phyloP scores from a whole-genome alignment of 2,888 invertebrate species.

The Apodemia hepburni region DNA sequence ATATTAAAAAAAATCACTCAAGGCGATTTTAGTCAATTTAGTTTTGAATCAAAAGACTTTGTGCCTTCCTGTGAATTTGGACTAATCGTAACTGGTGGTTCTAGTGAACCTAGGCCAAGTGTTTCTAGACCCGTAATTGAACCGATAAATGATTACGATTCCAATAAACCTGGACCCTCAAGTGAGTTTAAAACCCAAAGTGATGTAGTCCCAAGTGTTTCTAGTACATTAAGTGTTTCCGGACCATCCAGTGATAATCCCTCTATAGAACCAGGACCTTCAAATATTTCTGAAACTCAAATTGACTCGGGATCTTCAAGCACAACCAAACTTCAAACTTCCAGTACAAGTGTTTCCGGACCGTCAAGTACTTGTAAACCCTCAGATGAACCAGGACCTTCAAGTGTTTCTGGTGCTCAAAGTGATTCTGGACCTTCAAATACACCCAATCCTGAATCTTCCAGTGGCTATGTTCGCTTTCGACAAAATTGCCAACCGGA shows the following conservation, averaged over 20 bases:
- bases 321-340: slow-evolving; percentile 3
- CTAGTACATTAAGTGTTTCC: slow-evolving; percentile 3
- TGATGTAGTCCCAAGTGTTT: slow-evolving; percentile 8
- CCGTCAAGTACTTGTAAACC: background rate
- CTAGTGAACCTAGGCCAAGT: background rate
- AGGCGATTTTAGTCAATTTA: slow-evolving; percentile 8
- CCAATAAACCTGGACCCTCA: slow-evolving; percentile 1
- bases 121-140: background rate
- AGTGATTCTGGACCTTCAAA: slow-evolving; percentile 6
- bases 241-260: background rate
- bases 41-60: background rate
- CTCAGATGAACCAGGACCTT: slow-evolving; percentile 9
- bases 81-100: background rate
- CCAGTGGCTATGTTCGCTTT: slow-evolving; percentile 18
- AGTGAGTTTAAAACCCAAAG: background rate
- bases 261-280: slow-evolving; percentile 9
- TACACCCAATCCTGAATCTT: slow-evolving; percentile 6
- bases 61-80: background rate
- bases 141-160: background rate
- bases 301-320: background rate
- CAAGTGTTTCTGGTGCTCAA: background rate
- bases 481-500: slow-evolving; percentile 17
- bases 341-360: background rate
- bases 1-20: background rate
- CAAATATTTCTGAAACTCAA: background rate